These are phyloP conservation scores for Alca torda DNA, from an alignment of 2,797 vertebrate species.

Conservation along the genomic window DNA sequence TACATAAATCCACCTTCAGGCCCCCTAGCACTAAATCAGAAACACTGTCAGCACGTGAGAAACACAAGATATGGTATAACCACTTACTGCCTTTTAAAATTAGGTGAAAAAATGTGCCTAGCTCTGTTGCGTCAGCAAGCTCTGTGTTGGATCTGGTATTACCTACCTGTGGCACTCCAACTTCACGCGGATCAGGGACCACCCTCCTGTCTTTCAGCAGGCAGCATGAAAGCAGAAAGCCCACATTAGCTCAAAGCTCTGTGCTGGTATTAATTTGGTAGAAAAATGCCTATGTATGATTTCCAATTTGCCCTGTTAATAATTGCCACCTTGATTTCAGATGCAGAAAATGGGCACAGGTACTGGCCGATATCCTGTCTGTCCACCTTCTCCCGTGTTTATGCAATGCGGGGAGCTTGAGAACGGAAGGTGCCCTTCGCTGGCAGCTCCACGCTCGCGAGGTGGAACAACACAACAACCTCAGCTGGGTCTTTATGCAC, in stretches of 20 bases:
- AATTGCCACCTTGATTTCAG: neutral
- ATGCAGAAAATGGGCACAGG: neutral
- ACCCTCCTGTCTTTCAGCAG: neutral
- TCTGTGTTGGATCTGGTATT: neutral
- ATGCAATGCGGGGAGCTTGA: neutral
- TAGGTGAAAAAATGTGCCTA: neutral
- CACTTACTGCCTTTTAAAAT: neutral
- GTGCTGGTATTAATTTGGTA: neutral
- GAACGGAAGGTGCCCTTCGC: neutral
- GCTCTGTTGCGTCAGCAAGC: neutral
- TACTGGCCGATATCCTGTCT: neutral
- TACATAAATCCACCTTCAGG: neutral
- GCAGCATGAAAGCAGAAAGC: neutral
- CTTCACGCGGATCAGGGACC: rapidly evolving
- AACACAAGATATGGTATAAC: neutral
- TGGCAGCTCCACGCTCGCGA: neutral
- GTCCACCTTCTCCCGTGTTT: neutral
- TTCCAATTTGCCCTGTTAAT: neutral
- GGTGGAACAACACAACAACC: neutral
- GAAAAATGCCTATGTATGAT: neutral
- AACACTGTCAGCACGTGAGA: neutral
- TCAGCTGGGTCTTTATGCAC: neutral
- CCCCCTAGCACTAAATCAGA: neutral
- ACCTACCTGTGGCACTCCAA: neutral
- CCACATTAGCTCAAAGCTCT: neutral